Evolutionary conservation across 2,797 vertebrate species (phyloP).

Genomic region (Otolemur crassicaudatus): DNA sequence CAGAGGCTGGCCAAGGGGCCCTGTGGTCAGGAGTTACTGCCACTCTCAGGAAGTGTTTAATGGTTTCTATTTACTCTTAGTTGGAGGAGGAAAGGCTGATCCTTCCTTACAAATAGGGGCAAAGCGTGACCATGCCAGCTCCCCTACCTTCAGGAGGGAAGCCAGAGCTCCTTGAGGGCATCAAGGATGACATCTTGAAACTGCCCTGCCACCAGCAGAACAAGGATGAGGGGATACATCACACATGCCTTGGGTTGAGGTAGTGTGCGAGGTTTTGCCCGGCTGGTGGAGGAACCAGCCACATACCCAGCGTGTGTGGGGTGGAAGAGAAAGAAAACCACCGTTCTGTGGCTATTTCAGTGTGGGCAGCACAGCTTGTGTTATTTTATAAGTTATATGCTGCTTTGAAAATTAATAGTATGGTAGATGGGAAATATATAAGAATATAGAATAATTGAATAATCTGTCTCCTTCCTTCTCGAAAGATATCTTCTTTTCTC

Average conservation of each 20-base stretch:
- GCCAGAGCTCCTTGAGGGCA: background rate
- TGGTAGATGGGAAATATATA: background rate
- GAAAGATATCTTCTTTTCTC: background rate
- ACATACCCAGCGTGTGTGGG: accelerated
- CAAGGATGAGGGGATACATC: background rate
- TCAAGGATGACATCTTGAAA: background rate
- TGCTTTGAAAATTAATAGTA: background rate
- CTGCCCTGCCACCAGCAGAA: background rate
- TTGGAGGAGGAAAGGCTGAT: slow-evolving; percentile 79
- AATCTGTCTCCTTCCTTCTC: background rate
- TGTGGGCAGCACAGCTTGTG: background rate
- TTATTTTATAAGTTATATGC: background rate
- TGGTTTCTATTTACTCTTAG: slow-evolving; percentile 80
- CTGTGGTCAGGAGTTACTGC: slow-evolving; percentile 72
- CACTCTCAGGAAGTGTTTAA: slow-evolving; percentile 80
- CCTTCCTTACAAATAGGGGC: slow-evolving; percentile 71
- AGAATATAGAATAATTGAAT: background rate
- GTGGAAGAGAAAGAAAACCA: background rate
- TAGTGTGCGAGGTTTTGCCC: background rate
- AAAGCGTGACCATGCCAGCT: slow-evolving; percentile 48
- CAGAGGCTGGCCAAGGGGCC: slow-evolving; percentile 47
- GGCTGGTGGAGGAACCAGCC: too few relatives aligned
- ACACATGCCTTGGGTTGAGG: accelerated
- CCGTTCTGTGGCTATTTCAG: accelerated
- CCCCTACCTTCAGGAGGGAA: slow-evolving; percentile 42